These are phyloP conservation scores for Oligia strigilis DNA, from an alignment of 2,888 invertebrate species.

Conservation along the genomic window DNA sequence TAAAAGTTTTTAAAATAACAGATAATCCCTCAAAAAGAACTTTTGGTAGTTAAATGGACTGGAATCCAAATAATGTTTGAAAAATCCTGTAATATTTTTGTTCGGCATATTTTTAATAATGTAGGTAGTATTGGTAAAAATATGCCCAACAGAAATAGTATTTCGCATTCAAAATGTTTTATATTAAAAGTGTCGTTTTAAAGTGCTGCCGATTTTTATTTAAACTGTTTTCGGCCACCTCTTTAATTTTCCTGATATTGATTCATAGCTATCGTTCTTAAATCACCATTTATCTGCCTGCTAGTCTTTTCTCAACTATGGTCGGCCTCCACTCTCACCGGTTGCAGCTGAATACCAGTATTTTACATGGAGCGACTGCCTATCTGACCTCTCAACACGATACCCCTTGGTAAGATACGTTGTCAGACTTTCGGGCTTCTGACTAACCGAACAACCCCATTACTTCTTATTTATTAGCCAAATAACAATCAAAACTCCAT, in stretches of 20 bases:
- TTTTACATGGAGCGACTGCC: background rate
- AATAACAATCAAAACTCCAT: constrained; percentile 34
- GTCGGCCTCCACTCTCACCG: background rate
- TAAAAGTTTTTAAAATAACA: background rate
- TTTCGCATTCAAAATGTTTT: background rate
- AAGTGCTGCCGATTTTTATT: background rate
- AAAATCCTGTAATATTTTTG: background rate
- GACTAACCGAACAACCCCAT: background rate
- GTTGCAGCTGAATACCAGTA: background rate
- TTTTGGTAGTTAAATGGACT: background rate
- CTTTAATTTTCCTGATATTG: too few relatives aligned
- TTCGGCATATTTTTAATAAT: background rate
- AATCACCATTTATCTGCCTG: background rate
- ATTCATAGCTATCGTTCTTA: background rate
- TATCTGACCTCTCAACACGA: background rate
- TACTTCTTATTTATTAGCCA: constrained; percentile 1
- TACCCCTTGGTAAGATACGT: background rate
- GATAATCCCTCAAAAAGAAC: background rate
- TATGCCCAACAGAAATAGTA: background rate
- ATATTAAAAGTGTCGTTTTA: background rate
- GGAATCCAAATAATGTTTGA: too few relatives aligned
- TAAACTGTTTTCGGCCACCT: background rate
- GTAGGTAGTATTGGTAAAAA: background rate
- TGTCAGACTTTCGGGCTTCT: background rate
- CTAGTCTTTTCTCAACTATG: background rate